phyloP scores from a whole-genome alignment of 2,888 invertebrate genomes.

The Idaea dimidiata region DNA sequence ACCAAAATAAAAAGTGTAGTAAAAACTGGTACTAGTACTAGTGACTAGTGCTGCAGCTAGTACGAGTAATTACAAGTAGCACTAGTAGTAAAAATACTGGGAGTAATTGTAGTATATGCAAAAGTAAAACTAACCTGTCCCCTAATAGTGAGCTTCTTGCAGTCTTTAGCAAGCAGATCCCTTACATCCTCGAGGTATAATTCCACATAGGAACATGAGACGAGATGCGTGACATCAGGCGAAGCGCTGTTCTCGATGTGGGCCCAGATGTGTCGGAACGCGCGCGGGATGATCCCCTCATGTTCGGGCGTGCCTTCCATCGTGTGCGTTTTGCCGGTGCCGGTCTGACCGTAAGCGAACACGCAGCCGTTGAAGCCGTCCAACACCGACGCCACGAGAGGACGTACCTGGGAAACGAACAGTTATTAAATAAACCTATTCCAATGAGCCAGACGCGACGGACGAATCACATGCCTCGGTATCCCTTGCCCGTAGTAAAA shows the following conservation, averaged over 20 bases:
- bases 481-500: too few relatives aligned
- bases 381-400: constrained; percentile 96
- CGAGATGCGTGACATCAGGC: constrained; percentile 96
- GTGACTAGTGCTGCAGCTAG: too few relatives aligned
- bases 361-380: constrained; percentile 99
- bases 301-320: constrained; percentile 86
- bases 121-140: constrained; percentile 59
- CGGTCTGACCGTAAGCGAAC: constrained; percentile 99
- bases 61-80: too few relatives aligned
- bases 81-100: too few relatives aligned
- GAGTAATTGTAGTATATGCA: too few relatives aligned
- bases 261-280: constrained; percentile 98
- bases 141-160: constrained; percentile 85
- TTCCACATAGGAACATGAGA: constrained; percentile 97
- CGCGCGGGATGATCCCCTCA: constrained; percentile 95
- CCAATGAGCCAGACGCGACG: background rate
- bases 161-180: constrained; percentile 85
- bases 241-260: constrained; percentile 92
- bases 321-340: constrained; percentile 92
- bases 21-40: too few relatives aligned
- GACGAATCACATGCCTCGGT: too few relatives aligned
- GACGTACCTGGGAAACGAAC: constrained; percentile 81
- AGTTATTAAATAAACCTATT: background rate
- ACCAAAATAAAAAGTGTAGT: too few relatives aligned
- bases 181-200: constrained; percentile 96